Base-by-base conservation (phyloP, 2,797 vertebrate genomes). In the Ptychadena robeensis region DNA sequence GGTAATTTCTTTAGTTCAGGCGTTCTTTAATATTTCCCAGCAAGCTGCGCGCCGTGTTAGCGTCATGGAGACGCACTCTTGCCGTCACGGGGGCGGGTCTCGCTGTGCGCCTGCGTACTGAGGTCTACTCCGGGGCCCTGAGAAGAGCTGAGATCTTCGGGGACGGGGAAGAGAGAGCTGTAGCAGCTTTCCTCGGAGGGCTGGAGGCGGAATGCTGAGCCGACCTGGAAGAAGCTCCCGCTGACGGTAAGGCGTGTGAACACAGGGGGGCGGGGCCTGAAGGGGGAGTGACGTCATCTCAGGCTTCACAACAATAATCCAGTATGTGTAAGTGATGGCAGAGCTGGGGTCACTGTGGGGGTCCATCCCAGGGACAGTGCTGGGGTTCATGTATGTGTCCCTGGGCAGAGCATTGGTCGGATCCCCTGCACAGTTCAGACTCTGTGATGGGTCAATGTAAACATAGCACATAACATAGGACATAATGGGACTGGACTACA, bases 151-250 rank as follows among this genome's bases (percentile, higher is more conserved):
- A 27, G 59, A 35, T 34, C 76, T 48, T 44, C 59, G 48, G 9
- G 15, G 22, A 32, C 34, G 76, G 76, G 59, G 10, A n/a, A 3
- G 27, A 74, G 71, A 5, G 44, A 76, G 14, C 48, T 10, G 14
- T 27, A 3, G 27, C 35, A 8, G 63, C 28, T 34, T 48, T 35
- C 34, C 12, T 27, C 28, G 30, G 34, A 18, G 57, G n/a, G 48
- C 48, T 34, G 77, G 28, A n/a, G 64, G 77, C 82, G 77, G 82
- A 31, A 84, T 83, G 82, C 28, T 64, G 77, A 66, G 66, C 64
- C 37, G 37, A n/a, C 34, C 2, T 61, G 48, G 66, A 31, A 84
- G 82, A 61, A 74, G 61, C 82, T 79, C 61, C 75, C 82, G 82
- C 70, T 80, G 73, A 84, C 76, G 85, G 74, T 61, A 67, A 35